phyloP scores from a whole-genome alignment of 1,140 invertebrate species.

The Atopsyche davidsoni region DNA sequence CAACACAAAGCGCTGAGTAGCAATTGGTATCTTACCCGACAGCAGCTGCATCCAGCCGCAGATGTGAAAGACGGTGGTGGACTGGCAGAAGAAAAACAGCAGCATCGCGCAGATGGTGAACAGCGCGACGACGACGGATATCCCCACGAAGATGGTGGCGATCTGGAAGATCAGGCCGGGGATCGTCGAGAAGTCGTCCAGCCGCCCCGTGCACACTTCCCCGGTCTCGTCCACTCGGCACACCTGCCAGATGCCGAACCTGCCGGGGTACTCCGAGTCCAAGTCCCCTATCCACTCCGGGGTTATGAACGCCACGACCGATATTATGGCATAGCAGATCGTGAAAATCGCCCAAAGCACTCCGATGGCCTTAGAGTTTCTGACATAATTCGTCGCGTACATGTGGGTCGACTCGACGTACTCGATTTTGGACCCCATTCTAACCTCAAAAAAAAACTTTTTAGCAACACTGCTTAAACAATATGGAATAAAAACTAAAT shows the following conservation, averaged over 20 bases:
- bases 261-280: conserved; percentile 78
- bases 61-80: conserved; percentile 88
- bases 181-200: conserved; percentile 80
- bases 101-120: conserved; percentile 83
- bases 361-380: conserved; percentile 93
- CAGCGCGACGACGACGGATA: conserved; percentile 77
- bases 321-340: conserved; percentile 94
- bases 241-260: conserved; percentile 86
- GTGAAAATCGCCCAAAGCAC: conserved; percentile 96
- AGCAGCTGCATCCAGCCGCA: conserved; percentile 91
- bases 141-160: conserved; percentile 81
- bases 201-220: conserved; percentile 72
- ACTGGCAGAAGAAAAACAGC: conserved; percentile 89
- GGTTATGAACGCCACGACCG: conserved; percentile 89
- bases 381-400: conserved; percentile 87
- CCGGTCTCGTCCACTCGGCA: conserved; percentile 66
- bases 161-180: conserved; percentile 64
- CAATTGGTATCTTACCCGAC: conserved; percentile 81
- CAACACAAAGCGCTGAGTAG: too few relatives aligned
- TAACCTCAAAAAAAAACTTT: conserved; percentile 9
- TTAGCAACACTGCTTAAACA: too few relatives aligned
- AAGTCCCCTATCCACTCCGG: conserved; percentile 89
- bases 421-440: conserved; percentile 83
- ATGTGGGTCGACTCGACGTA: conserved; percentile 84
- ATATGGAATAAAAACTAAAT: too few relatives aligned